Conservation (phyloP, 2,113 vertebrate genomes). For the Ovis canadensis region DNA sequence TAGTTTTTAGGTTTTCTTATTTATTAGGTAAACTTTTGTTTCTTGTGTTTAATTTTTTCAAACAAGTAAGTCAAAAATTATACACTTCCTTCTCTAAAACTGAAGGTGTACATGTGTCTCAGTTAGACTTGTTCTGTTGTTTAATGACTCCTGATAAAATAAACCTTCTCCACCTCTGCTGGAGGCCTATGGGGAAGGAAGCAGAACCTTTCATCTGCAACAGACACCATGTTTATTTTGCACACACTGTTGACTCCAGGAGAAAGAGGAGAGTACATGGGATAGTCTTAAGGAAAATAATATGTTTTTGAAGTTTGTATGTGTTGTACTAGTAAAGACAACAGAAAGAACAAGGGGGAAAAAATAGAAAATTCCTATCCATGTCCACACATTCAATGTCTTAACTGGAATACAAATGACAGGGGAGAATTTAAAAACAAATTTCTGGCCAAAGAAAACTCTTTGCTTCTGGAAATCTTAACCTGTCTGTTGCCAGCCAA, state of each 20-base stretch:
- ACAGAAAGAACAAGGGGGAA: background rate
- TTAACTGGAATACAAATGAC: conserved; percentile 7
- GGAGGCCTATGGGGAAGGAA: background rate
- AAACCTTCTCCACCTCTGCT: background rate
- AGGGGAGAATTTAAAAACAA: background rate
- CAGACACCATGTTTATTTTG: background rate
- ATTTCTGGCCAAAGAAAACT: conserved; percentile 18
- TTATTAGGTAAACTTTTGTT: background rate
- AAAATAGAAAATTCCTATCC: background rate
- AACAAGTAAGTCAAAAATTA: background rate
- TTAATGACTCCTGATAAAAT: background rate
- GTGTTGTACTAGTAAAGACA: background rate
- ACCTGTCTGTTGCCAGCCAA: conserved; percentile 26
- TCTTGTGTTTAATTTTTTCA: conserved; percentile 24
- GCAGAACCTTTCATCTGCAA: background rate
- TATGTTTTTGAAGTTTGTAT: background rate
- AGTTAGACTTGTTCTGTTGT: background rate
- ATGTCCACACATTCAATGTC: background rate
- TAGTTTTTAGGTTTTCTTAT: background rate
- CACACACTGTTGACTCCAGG: background rate
- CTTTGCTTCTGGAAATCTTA: conserved; percentile 29
- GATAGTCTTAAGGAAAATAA: background rate
- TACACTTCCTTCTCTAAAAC: background rate
- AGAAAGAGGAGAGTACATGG: background rate
- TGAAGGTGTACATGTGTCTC: background rate